These are phyloP conservation scores for Phymanthus crucifer DNA, from an alignment of 92 coral and sea anemone genomes.

Conservation along the genomic window DNA sequence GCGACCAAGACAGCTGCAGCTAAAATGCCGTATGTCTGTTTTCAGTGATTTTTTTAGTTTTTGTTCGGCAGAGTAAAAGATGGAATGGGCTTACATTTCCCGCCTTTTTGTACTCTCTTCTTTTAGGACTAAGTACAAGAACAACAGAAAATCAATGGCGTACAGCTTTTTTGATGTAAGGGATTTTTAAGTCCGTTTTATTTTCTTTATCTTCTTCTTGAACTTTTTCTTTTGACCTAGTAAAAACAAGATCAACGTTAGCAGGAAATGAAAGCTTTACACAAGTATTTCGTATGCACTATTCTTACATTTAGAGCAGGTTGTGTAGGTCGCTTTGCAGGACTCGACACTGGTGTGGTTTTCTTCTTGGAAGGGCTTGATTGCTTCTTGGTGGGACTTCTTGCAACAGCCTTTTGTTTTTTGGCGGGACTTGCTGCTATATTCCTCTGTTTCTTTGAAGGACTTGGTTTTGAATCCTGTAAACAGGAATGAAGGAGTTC, in stretches of 20 bases:
- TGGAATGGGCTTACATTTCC: too few species aligned
- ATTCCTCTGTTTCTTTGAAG: conserved; percentile 4
- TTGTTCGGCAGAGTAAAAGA: too few species aligned
- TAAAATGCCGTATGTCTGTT: too few species aligned
- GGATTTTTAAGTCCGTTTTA: background rate
- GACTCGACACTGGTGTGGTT: background rate
- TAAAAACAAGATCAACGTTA: background rate
- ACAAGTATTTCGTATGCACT: background rate
- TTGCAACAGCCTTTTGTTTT: background rate
- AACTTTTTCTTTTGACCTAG: background rate
- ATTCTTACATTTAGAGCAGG: conserved; percentile 6
- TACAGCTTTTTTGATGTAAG: background rate
- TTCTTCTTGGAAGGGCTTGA: background rate
- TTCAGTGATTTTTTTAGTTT: too few species aligned
- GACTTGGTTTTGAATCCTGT: background rate
- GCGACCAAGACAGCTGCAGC: background rate
- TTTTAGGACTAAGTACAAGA: background rate
- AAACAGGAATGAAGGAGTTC: background rate
- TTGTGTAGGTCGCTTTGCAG: background rate
- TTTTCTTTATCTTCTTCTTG: background rate
- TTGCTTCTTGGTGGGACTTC: background rate
- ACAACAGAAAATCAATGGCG: background rate
- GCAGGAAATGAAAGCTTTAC: background rate
- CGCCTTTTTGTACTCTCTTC: too few species aligned
- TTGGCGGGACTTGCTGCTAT: conserved; percentile 1